Evolutionary conservation across 2,888 invertebrate species (phyloP), one percentile per base, ranked within the genome.

Genomic region (Polylopha cassiicola): DNA sequence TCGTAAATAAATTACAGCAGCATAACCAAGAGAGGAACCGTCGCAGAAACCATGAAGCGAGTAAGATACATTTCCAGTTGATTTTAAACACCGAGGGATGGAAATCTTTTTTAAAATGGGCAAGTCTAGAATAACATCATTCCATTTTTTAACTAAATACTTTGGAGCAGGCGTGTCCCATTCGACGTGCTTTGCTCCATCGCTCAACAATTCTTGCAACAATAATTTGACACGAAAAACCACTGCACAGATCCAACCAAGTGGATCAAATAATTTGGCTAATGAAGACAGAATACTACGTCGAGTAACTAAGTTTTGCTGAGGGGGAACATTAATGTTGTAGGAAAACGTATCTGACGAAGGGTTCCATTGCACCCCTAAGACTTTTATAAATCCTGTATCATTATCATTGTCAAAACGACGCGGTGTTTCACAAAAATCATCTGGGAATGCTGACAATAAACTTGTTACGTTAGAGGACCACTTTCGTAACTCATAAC

Each of bases 321-420:
- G 6, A 2, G 4, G 4, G 2, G 38, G 26, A 3, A 38, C 2
- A 6, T 21, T 33, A 2, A 39, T 2, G 1, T 10, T 4, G 14
- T 33, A 39, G 15, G 39, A 10, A 7, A 33, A 33, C 1, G 10
- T 8, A 11, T 39, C 39, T 1, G 21, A 28, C 22, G 8, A 26
- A 4, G 41, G 34, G 15, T 29, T 10, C 41, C 41, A 41, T 9
- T 34, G 41, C 2, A 41, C 23, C 9, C 41, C 41, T 8, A 34
- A 30, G 8, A 41, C 23, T 14, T 33, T 41, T 6, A 41, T 17
- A 11, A 21, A 41, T 5, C 24, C 14, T 3, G 10, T 13, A 8
- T 8, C 8, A n/a, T 23, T 29, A 15, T 27, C 11, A 11, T 9
- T 17, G 11, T 41, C 41, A 30, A 38, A 38, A 7, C 10, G 2